Base-by-base conservation (phyloP, 2,888 invertebrate species). In the Coronaproctus castanopsis region DNA sequence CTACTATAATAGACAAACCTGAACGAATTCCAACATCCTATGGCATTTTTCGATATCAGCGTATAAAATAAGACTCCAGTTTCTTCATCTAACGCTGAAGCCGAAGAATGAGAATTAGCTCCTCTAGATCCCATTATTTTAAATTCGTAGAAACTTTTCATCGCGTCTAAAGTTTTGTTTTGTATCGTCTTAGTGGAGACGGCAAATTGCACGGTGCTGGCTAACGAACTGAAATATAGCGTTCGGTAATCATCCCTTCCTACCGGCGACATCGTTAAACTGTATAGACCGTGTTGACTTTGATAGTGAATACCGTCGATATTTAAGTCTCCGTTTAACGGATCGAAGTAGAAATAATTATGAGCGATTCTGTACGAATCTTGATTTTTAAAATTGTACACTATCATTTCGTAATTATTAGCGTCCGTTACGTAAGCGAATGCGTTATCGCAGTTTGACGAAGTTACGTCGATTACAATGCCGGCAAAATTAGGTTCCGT, bases 251-350 rank as follows among this genome's bases (percentile, higher is more conserved):
- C 66, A 64, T 80, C 76, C 1, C 72, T 69, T 0, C 72, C 68
- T 0, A 77, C 69, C 3, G 81, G 80, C n/a, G 82, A 79, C 50
- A 86, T 68, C 0, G 85, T 79, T 65, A 87, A 68, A 22, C 81
- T 84, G 65, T 86, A 87, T 0, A 87, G 77, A 1, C 87, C 87
- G 69, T 87, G 87, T 0, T 83, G 84, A 85, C 86, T 87, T 67
- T 85, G 83, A 67, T 86, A 87, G 62, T 82, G 80, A 0, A 85
- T 67, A 1, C 59, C 62, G 18, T 62, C 61, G 8, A 59, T 61
- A 18, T 59, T 22, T 67, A 82, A 87, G 65, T 82, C 80, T 0
- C 85, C 78, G 1, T 84, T 82, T 1, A 85, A 67, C 0, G 85
- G 85, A 67, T 85, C 84, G 0, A 85, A 84, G 67, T 75, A 81